phyloP scores from a whole-genome alignment of 2,797 vertebrate species.

The Myotis pilosus region DNA sequence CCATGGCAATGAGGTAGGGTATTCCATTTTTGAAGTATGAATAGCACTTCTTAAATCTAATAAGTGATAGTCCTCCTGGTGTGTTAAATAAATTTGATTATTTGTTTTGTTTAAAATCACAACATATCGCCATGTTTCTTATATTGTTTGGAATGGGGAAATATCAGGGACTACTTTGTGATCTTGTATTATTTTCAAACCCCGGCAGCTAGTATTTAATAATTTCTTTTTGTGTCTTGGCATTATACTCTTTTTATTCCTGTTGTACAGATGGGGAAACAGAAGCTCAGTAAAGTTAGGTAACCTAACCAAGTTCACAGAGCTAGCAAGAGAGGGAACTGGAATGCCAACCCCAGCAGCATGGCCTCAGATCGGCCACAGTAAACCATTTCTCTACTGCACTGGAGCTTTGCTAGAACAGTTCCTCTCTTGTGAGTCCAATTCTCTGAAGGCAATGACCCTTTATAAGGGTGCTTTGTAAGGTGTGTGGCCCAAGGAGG shows the following conservation, averaged over 20 bases:
- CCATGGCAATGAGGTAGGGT: conserved; percentile 22
- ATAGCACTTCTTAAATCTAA: conserved; percentile 38
- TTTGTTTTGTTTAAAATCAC: background rate
- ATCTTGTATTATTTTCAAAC: background rate
- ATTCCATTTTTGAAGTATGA: conserved; percentile 38
- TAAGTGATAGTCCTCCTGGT: background rate
- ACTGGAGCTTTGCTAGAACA: background rate
- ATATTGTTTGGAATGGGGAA: background rate
- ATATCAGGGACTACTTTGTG: background rate
- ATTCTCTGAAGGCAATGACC: background rate
- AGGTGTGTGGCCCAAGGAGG: background rate
- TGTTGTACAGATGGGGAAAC: background rate
- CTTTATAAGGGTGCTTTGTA: background rate
- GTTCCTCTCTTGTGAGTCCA: background rate
- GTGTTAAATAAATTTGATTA: background rate
- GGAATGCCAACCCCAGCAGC: background rate
- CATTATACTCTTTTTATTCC: background rate
- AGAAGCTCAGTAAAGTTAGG: background rate
- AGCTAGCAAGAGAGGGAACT: background rate
- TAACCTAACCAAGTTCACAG: background rate
- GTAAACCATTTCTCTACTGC: background rate
- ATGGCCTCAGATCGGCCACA: background rate
- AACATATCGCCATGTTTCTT: background rate
- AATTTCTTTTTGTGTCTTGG: background rate
- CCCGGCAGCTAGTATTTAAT: background rate